Percentiles rank a stretch among this genome's conserved stretches.
Conservation (phyloP, 2,113 vertebrate genomes). For the Gambusia holbrooki region DNA sequence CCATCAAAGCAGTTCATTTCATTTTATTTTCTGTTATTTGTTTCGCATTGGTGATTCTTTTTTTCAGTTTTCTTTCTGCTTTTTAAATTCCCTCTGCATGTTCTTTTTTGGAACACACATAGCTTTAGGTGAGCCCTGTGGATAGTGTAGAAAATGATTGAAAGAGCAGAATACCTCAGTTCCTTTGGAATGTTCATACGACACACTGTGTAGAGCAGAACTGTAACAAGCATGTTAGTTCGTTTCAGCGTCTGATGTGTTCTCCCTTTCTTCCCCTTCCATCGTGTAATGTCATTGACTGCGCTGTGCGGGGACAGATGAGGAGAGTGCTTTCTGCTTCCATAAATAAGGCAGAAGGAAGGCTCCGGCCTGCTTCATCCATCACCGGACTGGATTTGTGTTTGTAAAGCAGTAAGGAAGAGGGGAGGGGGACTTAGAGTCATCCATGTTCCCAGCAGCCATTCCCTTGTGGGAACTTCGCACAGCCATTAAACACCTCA, state of each 20-base stretch:
- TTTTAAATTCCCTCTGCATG: not conserved
- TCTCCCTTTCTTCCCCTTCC: conserved; percentile 3
- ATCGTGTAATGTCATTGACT: conserved; percentile 59
- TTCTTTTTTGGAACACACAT: not conserved
- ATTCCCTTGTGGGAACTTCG: conserved; percentile 65
- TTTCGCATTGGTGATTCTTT: too few relatives aligned
- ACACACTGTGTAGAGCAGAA: conserved; percentile 58
- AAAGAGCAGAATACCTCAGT: conserved; percentile 58
- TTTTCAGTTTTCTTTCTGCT: not conserved
- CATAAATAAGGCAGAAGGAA: conserved; percentile 73
- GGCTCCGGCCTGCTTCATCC: conserved; percentile 74
- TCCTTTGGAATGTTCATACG: conserved; percentile 70
- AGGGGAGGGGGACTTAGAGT: conserved; percentile 40
- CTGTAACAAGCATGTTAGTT: conserved; percentile 61
- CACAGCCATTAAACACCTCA: conserved; percentile 76
- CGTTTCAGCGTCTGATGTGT: conserved; percentile 71
- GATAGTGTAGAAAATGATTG: conserved; percentile 42
- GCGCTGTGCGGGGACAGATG: conserved; percentile 48
- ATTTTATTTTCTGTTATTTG: too few relatives aligned
- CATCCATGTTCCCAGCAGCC: conserved; percentile 72
- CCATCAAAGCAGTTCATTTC: too few relatives aligned
- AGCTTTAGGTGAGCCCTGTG: conserved; percentile 1
- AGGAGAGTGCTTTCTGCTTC: conserved; percentile 60
- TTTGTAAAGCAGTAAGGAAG: conserved; percentile 64
- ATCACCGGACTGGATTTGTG: conserved; percentile 68